These are phyloP conservation scores for Hippocampus abdominalis DNA, from an alignment of 2,113 vertebrate species.

Conservation along the genomic window DNA sequence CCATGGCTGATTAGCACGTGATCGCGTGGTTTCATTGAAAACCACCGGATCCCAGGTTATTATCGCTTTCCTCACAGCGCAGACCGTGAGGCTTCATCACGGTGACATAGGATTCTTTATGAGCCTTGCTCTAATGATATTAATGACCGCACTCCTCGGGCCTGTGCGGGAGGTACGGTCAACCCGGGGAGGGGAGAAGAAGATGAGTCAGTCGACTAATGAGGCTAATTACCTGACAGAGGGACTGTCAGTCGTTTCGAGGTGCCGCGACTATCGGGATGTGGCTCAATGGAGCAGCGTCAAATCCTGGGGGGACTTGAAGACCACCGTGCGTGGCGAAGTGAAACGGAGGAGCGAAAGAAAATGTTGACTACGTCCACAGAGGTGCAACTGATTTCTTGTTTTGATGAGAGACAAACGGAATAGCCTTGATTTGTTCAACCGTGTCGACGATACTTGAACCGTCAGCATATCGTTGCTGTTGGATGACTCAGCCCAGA, in stretches of 20 bases:
- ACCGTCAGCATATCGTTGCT: no score
- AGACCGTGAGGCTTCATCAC: constrained; percentile 35
- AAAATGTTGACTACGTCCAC: neutral
- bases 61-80: constrained; percentile 11
- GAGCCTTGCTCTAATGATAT: constrained; percentile 52
- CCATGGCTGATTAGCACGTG: constrained; percentile 10
- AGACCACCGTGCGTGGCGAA: constrained; percentile 37
- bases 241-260: constrained; percentile 47
- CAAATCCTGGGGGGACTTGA: constrained; percentile 21
- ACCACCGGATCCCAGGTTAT: constrained; percentile 18
- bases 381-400: neutral
- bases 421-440: neutral
- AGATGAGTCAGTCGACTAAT: constrained; percentile 52
- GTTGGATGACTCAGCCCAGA: no score
- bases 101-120: constrained; percentile 50
- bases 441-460: neutral
- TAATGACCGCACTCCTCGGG: constrained; percentile 44
- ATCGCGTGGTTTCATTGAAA: constrained; percentile 35
- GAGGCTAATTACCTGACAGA: constrained; percentile 60
- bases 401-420: neutral
- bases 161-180: constrained; percentile 28
- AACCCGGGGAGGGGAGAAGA: constrained; percentile 31
- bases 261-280: constrained; percentile 34
- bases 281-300: constrained; percentile 39
- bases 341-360: neutral